Percentiles rank a stretch among this genome's conserved stretches.
Conservation (phyloP, 64 coral and sea anemone genomes). For the Astreopora myriophthalma region DNA sequence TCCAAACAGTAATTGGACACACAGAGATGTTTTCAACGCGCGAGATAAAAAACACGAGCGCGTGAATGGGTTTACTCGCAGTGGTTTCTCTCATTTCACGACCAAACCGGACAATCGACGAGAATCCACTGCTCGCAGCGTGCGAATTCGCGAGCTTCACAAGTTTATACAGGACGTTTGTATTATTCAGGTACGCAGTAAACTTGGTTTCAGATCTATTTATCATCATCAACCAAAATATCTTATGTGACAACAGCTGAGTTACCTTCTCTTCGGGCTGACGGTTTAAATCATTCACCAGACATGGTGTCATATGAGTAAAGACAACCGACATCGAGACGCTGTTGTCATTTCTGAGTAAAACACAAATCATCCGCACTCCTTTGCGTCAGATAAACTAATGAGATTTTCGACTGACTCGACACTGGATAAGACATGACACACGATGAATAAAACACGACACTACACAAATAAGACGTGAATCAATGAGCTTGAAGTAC, state of each 20-base stretch:
- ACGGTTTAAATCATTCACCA: constrained; percentile 30
- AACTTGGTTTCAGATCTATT: constrained; percentile 53
- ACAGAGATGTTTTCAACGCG: no score
- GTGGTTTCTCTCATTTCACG: no score
- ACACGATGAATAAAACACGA: no score
- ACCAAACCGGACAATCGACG: no score
- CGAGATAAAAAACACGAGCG: no score
- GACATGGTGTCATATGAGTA: constrained; percentile 74
- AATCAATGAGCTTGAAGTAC: background rate
- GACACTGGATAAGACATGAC: background rate
- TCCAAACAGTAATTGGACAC: no score
- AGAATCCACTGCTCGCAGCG: background rate
- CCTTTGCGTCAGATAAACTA: constrained; percentile 33
- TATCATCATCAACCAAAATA: constrained; percentile 67
- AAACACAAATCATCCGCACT: background rate
- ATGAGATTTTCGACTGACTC: background rate
- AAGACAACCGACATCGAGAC: constrained; percentile 53
- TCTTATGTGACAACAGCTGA: background rate
- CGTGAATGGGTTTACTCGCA: no score
- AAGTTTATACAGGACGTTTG: background rate
- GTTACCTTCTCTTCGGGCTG: background rate
- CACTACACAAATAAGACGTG: background rate
- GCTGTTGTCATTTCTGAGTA: background rate
- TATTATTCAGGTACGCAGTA: background rate
- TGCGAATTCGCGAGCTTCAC: background rate